Percentiles rank a stretch among this genome's conserved stretches.
Evolutionary conservation across 2,797 vertebrate species (phyloP).

Genomic region (Lagorchestes hirsutus): DNA sequence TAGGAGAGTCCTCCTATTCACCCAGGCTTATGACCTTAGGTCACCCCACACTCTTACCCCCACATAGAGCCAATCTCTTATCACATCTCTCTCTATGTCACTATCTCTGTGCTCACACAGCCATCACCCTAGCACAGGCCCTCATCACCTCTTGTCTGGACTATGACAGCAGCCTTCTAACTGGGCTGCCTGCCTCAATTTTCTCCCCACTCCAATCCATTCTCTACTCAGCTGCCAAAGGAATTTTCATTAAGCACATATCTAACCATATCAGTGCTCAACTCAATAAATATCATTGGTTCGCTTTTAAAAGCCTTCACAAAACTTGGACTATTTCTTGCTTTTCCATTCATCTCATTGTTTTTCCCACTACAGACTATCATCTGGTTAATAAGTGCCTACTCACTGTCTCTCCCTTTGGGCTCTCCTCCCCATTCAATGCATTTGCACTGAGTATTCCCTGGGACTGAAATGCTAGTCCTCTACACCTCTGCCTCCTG

Average conservation of each 20-base stretch:
- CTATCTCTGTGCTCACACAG: not conserved
- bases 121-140: not conserved
- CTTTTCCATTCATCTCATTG: not conserved
- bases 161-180: not conserved
- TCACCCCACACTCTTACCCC: not conserved
- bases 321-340: not conserved
- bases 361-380: not conserved
- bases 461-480: not conserved
- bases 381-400: not conserved
- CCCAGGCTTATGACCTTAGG: not conserved
- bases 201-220: not conserved
- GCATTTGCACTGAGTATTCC: not conserved
- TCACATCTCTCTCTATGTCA: not conserved
- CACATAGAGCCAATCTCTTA: not conserved
- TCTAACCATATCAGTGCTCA: not conserved
- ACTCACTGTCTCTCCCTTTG: not conserved
- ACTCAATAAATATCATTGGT: not conserved
- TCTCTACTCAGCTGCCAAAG: not conserved
- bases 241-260: not conserved
- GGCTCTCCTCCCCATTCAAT: not conserved
- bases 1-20: not conserved
- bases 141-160: not conserved
- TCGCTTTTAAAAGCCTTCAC: not conserved
- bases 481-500: not conserved
- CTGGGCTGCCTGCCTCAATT: not conserved